Evolutionary conservation across 2,113 vertebrate genomes (phyloP).

Genomic region (Gasterosteus aculeatus): DNA sequence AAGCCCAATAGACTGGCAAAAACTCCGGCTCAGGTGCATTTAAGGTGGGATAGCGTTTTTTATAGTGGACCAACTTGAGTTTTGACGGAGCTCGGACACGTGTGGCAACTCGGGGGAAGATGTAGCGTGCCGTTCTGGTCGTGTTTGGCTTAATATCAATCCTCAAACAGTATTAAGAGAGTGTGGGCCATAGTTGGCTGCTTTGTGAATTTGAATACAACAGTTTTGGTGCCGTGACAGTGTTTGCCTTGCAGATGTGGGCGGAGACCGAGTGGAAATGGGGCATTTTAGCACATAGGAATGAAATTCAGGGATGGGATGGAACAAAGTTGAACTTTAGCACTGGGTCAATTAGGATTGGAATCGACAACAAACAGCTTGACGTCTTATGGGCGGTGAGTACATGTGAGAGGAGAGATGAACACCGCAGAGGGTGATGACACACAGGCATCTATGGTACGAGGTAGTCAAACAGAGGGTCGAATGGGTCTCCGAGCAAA

Average conservation of each 20-base stretch:
- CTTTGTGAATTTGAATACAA: background rate
- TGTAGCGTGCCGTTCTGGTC: no score
- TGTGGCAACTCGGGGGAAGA: no score
- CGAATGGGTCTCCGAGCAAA: background rate
- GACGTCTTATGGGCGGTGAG: slow-evolving; percentile 13
- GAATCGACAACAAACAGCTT: background rate
- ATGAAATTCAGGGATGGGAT: background rate
- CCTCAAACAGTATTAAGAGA: background rate
- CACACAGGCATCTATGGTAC: background rate
- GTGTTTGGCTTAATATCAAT: background rate
- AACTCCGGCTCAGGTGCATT: background rate
- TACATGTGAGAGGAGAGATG: slow-evolving; percentile 4
- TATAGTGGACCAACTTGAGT: background rate
- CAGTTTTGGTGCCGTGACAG: slow-evolving; percentile 18
- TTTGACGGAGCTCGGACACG: no score
- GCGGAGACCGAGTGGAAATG: slow-evolving; percentile 23
- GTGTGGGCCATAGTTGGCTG: background rate
- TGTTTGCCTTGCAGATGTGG: slow-evolving; percentile 7
- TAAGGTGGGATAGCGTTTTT: background rate
- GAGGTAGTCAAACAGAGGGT: background rate
- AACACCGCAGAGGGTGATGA: slow-evolving; percentile 11
- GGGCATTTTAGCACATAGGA: slow-evolving; percentile 12
- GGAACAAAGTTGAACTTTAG: background rate
- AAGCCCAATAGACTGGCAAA: background rate
- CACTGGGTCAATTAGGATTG: background rate